Evolutionary conservation across 1,140 invertebrate genomes (phyloP).

Genomic region (Panagrolaimus sp.): DNA sequence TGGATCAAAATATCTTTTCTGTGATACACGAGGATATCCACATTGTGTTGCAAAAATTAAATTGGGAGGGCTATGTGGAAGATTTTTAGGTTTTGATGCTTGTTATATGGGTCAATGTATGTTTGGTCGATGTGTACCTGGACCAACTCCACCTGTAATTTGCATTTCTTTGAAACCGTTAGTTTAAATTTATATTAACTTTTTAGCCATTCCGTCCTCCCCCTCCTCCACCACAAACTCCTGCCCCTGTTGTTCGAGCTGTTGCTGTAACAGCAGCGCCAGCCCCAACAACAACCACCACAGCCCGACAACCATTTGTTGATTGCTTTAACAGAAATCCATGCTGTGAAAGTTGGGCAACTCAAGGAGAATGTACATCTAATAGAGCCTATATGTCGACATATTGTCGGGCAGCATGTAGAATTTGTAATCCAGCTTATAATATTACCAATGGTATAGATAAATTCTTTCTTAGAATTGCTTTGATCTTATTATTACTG

Average conservation of each 20-base stretch:
- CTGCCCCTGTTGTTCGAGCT: constrained; percentile 2
- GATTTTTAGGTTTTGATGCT: constrained; percentile 51
- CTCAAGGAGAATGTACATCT: constrained; percentile 36
- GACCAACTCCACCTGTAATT: constrained; percentile 43
- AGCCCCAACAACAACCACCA: neutral
- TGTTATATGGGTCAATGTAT: constrained; percentile 51
- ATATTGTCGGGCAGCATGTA: constrained; percentile 40
- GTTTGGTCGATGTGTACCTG: constrained; percentile 48
- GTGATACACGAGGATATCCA: constrained; percentile 47
- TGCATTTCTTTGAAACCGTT: neutral
- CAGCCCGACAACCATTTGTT: constrained; percentile 38
- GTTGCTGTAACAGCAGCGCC: constrained; percentile 14
- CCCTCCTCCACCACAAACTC: neutral
- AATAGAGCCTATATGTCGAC: constrained; percentile 46
- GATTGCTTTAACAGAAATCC: constrained; percentile 53
- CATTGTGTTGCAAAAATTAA: constrained; percentile 58
- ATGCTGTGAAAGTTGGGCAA: constrained; percentile 51
- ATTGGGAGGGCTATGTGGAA: constrained; percentile 46
- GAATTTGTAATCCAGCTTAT: constrained; percentile 44
- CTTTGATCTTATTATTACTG: constrained; percentile 14
- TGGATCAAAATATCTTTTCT: constrained; percentile 56
- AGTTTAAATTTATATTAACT: neutral
- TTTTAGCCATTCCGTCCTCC: constrained; percentile 10
- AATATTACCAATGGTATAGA: constrained; percentile 49
- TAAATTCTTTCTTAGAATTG: constrained; percentile 9